phyloP scores from a whole-genome alignment of 2,797 vertebrate genomes.

The Spinibarbus caldwelli region DNA sequence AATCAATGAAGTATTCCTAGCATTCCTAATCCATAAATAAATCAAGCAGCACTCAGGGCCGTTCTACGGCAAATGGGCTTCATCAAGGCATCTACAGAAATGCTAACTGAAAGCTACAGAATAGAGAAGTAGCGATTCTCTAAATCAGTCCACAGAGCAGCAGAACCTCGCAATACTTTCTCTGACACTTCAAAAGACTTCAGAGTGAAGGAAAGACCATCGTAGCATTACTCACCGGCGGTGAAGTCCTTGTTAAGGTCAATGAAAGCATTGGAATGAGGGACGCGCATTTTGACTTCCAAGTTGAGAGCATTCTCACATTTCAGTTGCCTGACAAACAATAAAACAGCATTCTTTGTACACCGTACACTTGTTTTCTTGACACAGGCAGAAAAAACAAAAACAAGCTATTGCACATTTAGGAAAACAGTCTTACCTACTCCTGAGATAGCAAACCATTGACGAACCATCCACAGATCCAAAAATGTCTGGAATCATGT shows the following conservation, averaged over 20 bases:
- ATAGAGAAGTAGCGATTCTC: neutral
- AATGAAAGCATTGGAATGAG: conserved; percentile 95
- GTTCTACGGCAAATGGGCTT: neutral
- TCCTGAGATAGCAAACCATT: conserved; percentile 80
- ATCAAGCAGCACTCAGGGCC: neutral
- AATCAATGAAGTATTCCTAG: neutral
- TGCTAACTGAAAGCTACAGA: neutral
- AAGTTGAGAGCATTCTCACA: conserved; percentile 78
- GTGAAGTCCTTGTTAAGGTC: conserved; percentile 94
- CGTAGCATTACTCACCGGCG: conserved; percentile 82
- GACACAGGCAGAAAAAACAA: neutral
- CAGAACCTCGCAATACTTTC: neutral
- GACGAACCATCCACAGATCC: conserved; percentile 76
- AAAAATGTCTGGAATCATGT: conserved; percentile 95
- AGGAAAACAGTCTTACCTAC: conserved; percentile 76
- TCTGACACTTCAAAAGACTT: neutral
- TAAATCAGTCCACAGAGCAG: neutral
- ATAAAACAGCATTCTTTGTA: neutral
- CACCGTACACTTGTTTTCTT: neutral
- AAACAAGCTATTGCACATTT: neutral
- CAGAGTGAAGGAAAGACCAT: neutral
- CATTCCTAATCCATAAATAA: conserved; percentile 18
- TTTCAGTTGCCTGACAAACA: conserved; percentile 72
- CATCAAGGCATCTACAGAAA: conserved; percentile 1
- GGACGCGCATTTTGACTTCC: conserved; percentile 76